phyloP scores from a whole-genome alignment of 2,113 vertebrate genomes.

The Percina caprodes region DNA sequence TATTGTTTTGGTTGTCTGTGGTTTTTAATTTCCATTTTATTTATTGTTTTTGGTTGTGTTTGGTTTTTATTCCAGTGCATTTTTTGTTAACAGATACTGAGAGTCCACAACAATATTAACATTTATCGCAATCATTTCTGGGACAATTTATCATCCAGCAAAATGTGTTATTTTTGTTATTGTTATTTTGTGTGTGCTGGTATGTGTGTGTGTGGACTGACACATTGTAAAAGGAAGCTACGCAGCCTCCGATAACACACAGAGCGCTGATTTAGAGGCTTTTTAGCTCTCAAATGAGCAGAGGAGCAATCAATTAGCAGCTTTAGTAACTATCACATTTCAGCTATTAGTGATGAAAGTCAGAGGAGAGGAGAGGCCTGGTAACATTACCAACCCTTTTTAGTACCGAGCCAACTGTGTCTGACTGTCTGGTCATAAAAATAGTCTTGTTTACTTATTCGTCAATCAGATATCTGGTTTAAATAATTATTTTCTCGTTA shows the following conservation, averaged over 20 bases:
- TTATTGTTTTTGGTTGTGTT: no score
- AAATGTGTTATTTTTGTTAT: no score
- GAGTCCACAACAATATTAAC: no score
- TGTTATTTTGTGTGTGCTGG: conserved; percentile 24
- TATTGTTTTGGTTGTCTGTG: no score
- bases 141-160: no score
- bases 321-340: conserved; percentile 29
- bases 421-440: no score
- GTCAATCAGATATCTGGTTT: no score
- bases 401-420: not conserved
- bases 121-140: no score
- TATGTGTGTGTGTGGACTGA: conserved; percentile 5
- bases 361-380: not conserved
- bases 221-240: conserved; percentile 31
- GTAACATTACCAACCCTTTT: not conserved
- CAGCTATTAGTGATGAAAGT: conserved; percentile 2
- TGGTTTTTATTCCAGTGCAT: no score
- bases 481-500: no score
- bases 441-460: not conserved
- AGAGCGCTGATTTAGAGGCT: conserved; percentile 28
- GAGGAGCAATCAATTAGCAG: conserved; percentile 40
- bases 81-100: no score
- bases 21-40: no score
- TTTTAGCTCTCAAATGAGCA: conserved; percentile 41
- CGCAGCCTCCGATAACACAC: conserved; percentile 27